Conservation (phyloP, 2,888 invertebrate species). For the Xylophagus ater region DNA sequence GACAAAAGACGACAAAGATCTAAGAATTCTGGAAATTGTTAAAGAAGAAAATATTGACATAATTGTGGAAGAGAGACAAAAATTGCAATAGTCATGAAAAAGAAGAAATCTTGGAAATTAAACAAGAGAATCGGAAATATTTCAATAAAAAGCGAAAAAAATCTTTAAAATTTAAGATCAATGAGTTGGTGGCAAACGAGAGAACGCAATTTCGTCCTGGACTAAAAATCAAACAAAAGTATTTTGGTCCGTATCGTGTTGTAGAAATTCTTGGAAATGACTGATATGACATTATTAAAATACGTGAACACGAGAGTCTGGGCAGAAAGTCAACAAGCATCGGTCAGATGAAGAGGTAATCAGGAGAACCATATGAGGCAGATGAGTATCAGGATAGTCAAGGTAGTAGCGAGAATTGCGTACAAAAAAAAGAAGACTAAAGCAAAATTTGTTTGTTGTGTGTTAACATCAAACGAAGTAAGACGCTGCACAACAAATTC, state of each 20-base stretch:
- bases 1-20: constrained; percentile 8
- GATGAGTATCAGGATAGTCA: too few species aligned
- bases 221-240: constrained; percentile 14
- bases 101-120: too few species aligned
- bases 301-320: constrained; percentile 14
- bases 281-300: constrained; percentile 15
- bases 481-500: too few species aligned
- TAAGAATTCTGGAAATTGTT: constrained; percentile 4
- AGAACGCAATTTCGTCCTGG: too few species aligned
- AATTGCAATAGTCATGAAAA: constrained; percentile 17
- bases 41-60: constrained; percentile 1
- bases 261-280: too few species aligned
- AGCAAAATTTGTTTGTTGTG: too few species aligned
- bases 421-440: too few species aligned
- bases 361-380: background rate
- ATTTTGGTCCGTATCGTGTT: constrained; percentile 16
- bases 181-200: constrained; percentile 17
- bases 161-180: background rate
- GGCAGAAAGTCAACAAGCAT: constrained; percentile 6
- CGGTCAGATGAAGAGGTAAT: constrained; percentile 15
- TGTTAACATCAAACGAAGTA: too few species aligned
- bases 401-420: too few species aligned
- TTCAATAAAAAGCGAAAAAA: constrained; percentile 5
- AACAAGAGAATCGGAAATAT: constrained; percentile 9
- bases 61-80: constrained; percentile 3